Base-by-base conservation (phyloP, 2,888 invertebrate genomes). In the Agonopterix heracliana region DNA sequence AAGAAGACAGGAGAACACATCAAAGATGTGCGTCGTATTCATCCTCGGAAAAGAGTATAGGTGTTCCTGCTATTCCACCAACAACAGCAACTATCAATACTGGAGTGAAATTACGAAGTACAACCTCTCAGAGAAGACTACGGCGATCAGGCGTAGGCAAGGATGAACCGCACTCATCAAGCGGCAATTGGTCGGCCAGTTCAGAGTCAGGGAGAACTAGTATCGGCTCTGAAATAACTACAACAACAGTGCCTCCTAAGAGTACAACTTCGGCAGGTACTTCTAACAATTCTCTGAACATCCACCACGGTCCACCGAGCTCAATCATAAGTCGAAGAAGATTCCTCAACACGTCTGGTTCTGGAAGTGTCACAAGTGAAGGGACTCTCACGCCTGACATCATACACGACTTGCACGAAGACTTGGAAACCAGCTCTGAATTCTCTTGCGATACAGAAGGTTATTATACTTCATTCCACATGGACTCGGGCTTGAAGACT, bases 401-500 rank as follows among this genome's bases (percentile, higher is more conserved):
- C 46, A 95, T 94, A 55, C 93, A 93, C 63, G 92, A 96, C 73
- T 89, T 93, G 56, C 92, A 93, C 58, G 95, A 96, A 75, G 96
- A 96, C 71, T 92, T 94, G 46, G 96, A 96, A 82, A 95, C 95
- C 1, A 95, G 95, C 61, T 97, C 97, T 0, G 95, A 96, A 51
- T 98, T 97, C 78, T 98, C 98, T 2, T 96, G 98, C 71, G 98
- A 98, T 72, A 97, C 97, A 1, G 98, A 98, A 82, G 98, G 98
- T 7, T 98, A 98, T 78, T 98, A 97, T 77, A 98, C 98, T 0
- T 98, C 98, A 13, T 98, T 98, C 89, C 98, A 98, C 79, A 94
- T 96, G 91, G 98, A 98, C 79, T 97, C 97, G 49, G 98, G 98
- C 0, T 80, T 98, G 54, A 95, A 95, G 70, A 95, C 96, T 0